Base-by-base conservation (phyloP, 1,140 invertebrate species). In the Cydia splendana region DNA sequence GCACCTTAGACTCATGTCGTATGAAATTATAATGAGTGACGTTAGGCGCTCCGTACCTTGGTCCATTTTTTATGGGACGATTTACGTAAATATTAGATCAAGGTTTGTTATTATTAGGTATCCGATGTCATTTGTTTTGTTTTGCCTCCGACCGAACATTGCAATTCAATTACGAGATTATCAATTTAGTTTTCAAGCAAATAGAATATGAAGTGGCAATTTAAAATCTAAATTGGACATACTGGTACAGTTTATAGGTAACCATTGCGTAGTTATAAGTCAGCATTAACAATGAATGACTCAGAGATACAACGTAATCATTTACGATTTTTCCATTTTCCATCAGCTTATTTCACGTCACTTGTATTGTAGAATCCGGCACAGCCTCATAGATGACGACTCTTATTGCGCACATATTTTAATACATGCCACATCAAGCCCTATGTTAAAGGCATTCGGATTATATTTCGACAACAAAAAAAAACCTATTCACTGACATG, bases 401-500 rank as follows among this genome's bases (percentile, higher is more conserved):
- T 77, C 24, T 38, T 77, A 81, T 80, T 82, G 80, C 79, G 80
- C 78, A 80, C 45, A 78, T 71, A 42, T 18, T 18, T 0, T 10
- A n/a, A 71, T 42, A 42, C 30, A 71, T 71, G n/a, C 67, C 3
- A 71, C 5, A 71, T 10, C n/a, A 71, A 45, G 18, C 34, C 18
- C 6, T 71, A 71, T 45, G 18, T n/a, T 18, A 18, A 42, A 71
- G 67, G 34, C 34, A 42, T 42, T 42, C 38, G 18, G 38, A 38
- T 38, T 42, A 18, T 18, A 42, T 24, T 71, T 5, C 67, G n/a
- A 18, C 10, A 42, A 24, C 65, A 6, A 69, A 69, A 34, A 65
- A 15, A 12, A 65, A 51, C 71, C 73, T 53, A 65, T 78, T 79
- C 77, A 81, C 78, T 83, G 78, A 80, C 76, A 81, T 81, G 78